Base-by-base conservation (phyloP, 2,113 vertebrate genomes). In the Cyanocitta stelleri region DNA sequence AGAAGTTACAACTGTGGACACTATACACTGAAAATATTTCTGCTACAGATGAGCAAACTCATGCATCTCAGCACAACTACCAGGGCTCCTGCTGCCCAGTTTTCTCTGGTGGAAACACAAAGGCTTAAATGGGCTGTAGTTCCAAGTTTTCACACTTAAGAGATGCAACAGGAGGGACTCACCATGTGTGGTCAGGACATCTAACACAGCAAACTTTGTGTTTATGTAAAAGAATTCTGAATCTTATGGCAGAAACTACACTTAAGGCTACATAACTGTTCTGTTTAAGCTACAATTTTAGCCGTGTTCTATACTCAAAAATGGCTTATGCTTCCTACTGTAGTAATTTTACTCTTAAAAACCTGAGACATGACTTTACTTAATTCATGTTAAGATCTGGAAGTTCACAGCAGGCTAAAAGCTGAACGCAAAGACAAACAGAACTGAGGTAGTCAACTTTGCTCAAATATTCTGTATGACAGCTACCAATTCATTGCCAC, bases 381-480 rank as follows among this genome's bases (percentile, higher is more conserved):
- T 71, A 64, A 72, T 86, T 78, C 55, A 77, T 46, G 66, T 75
- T 66, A 81, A 87, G 76, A 68, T 21, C 19, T 56, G 68, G 71
- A 93, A 89, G 82, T 80, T 95, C 85, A 93, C 69, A 77, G 44
- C 46, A 81, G 74, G 56, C 44, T 62, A 64, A 87, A 95, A 89
- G 93, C 93, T 90, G 55, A 90, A 96, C 7, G 13, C 71, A 80
- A 93, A 67, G 55, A 85, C 77, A 71, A 87, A 95, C 67, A 93
- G 91, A 97, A 94, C 95, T 37, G 95, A 98, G 97, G 97, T 95
- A 97, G 97, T 91, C 84, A 66, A 61, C 83, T 95, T 96, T 85
- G 75, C 73, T 86, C 85, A 52, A 48, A 66, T 77, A 35, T 0
- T 73, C 69, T 85, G n/a, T 67, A 44, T 67, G 87, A 73, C 49